phyloP scores from a whole-genome alignment of 2,113 vertebrate species.

The Etia nguti region DNA sequence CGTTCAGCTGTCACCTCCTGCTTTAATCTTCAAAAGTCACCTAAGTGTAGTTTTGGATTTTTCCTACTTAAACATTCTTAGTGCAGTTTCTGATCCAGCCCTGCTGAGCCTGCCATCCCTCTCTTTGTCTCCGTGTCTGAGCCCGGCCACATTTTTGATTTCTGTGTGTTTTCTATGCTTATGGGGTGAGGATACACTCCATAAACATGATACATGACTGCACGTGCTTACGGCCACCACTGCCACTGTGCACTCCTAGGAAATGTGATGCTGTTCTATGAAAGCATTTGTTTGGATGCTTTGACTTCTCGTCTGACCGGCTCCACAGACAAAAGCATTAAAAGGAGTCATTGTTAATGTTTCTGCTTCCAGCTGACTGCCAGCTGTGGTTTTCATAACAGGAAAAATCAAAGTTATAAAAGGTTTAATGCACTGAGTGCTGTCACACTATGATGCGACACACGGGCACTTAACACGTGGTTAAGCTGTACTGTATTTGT shows the following conservation, averaged over 20 bases:
- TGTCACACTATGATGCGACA: rapidly evolving
- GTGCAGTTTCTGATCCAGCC: too few relatives aligned
- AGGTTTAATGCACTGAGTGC: neutral
- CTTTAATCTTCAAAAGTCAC: too few relatives aligned
- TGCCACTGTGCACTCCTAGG: neutral
- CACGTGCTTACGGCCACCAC: neutral
- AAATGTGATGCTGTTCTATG: neutral
- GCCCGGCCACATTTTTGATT: too few relatives aligned
- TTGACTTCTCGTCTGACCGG: rapidly evolving
- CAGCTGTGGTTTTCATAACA: neutral
- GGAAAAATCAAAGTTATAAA: neutral
- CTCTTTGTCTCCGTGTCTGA: too few relatives aligned
- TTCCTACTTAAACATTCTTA: too few relatives aligned
- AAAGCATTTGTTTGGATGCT: neutral
- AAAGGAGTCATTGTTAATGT: neutral
- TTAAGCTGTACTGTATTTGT: neutral
- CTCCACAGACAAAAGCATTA: neutral
- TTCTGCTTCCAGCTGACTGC: neutral
- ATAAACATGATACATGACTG: neutral
- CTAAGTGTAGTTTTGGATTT: too few relatives aligned
- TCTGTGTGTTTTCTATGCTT: too few relatives aligned
- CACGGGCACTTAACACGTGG: neutral
- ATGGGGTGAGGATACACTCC: too few relatives aligned
- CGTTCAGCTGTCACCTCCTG: too few relatives aligned
- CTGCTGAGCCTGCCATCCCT: too few relatives aligned